Base-by-base conservation (phyloP, 2,888 invertebrate species). In the Schrankia costaestrigalis region DNA sequence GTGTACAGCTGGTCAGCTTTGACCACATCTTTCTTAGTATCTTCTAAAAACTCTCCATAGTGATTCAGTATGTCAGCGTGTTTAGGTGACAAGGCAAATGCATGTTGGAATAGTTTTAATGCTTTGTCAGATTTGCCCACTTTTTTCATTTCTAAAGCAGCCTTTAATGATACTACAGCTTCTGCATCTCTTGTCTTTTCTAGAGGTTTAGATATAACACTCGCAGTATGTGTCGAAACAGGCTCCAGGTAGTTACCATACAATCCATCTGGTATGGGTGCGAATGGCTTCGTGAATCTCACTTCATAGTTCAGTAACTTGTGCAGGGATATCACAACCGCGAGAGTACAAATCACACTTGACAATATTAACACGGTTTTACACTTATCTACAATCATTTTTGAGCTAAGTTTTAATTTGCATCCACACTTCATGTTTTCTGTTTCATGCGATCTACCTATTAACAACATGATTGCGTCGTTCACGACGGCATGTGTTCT, bases 31-130 rank as follows among this genome's bases (percentile, higher is more conserved):
- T 94, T 91, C 48, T 94, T 91, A 10, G 93, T 93, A 47, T 94
- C 91, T 78, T 98, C 98, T 36, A 98, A 77, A 71, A 97, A 97
- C 76, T 97, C 97, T 7, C 98, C 98, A 71, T 95, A 98, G 63
- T 95, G 93, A 47, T 95, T 95, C 5, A 99, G 86, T 27, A 98
- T 93, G 63, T 98, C 97, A 0, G 97, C 95, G 82, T 98, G 95
- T 57, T 93, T 92, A 0, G 98, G 98, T 8, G 97, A 95, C 22
- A 99, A 85, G 0, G 96, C 95, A 36, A 95, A 91, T 0, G 98
- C 98, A 80, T 98, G 98, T 78, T 97, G 93, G 66, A 96, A 95
- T 15, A 97, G 76, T 71, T 95, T 94, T 19, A 93, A 82, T 0
- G 97, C 97, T 79, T 97, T 97, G 32, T 95, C 94, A 31, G 91